Evolutionary conservation across 2,797 vertebrate genomes (phyloP).

Genomic region (Fringilla coelebs): DNA sequence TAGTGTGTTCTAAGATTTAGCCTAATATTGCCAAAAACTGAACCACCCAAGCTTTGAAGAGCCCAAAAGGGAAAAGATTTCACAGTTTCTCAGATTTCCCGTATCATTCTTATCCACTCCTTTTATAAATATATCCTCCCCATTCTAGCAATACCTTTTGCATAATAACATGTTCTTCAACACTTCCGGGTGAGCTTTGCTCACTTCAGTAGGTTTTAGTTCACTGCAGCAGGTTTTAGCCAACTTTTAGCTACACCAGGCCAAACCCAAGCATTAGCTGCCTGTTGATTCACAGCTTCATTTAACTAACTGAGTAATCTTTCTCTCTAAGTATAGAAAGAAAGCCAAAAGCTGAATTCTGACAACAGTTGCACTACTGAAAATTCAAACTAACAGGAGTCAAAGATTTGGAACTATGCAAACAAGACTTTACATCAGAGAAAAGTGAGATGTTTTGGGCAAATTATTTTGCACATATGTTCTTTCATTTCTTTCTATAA

Average conservation of each 20-base stretch:
- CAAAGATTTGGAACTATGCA: neutral
- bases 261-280: neutral
- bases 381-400: neutral
- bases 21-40: neutral
- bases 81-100: neutral
- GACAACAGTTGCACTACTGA: neutral
- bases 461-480: neutral
- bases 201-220: neutral
- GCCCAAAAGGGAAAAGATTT: neutral
- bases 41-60: neutral
- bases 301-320: neutral
- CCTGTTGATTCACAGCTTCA: neutral
- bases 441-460: neutral
- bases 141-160: neutral
- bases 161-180: neutral
- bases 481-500: neutral
- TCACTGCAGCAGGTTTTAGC: neutral
- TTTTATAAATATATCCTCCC: neutral
- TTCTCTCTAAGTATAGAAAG: neutral
- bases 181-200: neutral
- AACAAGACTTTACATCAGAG: neutral
- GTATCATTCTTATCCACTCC: neutral
- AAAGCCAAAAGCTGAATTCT: neutral
- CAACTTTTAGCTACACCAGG: neutral
- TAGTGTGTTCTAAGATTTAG: neutral